phyloP scores from a whole-genome alignment of 2,113 vertebrate species.

The Prionailurus bengalensis region DNA sequence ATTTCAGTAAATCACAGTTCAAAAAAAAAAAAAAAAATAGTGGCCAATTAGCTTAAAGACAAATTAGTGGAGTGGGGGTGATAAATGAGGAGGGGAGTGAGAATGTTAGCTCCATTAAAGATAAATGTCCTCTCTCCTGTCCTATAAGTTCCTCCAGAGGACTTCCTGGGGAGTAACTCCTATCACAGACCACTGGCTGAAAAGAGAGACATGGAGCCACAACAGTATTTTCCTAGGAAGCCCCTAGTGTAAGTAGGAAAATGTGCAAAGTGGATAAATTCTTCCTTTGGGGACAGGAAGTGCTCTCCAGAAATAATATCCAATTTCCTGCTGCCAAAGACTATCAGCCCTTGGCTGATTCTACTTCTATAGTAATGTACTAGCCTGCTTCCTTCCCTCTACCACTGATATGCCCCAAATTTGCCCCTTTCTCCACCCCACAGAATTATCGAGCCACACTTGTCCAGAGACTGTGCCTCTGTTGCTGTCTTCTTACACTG shows the following conservation, averaged over 20 bases:
- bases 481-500: rapidly evolving
- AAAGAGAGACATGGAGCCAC: not conserved
- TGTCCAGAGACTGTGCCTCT: not conserved
- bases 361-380: not conserved
- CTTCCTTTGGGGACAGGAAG: constrained; percentile 43
- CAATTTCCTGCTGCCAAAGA: constrained; percentile 66
- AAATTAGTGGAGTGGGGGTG: not conserved
- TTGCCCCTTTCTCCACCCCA: not conserved
- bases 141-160: not conserved
- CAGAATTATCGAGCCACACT: not conserved
- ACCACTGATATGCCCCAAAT: rapidly evolving
- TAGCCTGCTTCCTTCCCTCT: constrained; percentile 50
- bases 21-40: not conserved
- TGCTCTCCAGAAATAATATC: constrained; percentile 68
- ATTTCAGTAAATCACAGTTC: not conserved
- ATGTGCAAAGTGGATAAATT: not conserved
- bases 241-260: not conserved
- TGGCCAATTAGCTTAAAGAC: not conserved
- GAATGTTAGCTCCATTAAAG: not conserved
- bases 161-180: not conserved
- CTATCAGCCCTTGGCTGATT: not conserved
- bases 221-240: not conserved
- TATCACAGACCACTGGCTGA: not conserved
- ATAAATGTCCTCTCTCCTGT: not conserved
- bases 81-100: not conserved